Evolutionary conservation across 1,140 invertebrate genomes (phyloP).

Genomic region (Gerris buenoi): DNA sequence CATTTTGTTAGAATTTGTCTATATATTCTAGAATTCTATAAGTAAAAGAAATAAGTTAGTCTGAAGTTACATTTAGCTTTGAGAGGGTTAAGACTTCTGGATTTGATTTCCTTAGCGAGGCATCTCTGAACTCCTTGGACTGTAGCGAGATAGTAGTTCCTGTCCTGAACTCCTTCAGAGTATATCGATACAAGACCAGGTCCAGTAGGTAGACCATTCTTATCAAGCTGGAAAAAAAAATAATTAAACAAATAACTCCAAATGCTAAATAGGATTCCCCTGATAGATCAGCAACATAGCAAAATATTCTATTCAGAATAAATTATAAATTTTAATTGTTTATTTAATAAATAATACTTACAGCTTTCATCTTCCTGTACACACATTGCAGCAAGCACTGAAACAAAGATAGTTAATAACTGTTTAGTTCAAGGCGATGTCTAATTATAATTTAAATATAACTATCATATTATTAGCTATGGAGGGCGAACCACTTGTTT

Average conservation of each 20-base stretch:
- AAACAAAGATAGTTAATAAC: too few relatives aligned
- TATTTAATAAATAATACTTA: slow-evolving; percentile 30
- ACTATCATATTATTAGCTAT: slow-evolving; percentile 6
- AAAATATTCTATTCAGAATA: too few relatives aligned
- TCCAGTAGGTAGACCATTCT: slow-evolving; percentile 43
- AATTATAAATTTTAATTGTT: too few relatives aligned
- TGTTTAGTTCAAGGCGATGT: too few relatives aligned
- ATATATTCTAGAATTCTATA: too few relatives aligned
- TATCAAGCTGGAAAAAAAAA: slow-evolving; percentile 30
- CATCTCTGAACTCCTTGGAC: slow-evolving; percentile 47
- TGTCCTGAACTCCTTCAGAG: slow-evolving; percentile 49
- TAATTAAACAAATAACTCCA: too few relatives aligned
- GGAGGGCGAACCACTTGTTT: too few relatives aligned
- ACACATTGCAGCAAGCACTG: slow-evolving; percentile 48
- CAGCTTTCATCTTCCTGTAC: slow-evolving; percentile 49
- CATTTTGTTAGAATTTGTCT: too few relatives aligned
- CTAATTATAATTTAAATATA: slow-evolving; percentile 11
- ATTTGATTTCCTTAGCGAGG: slow-evolving; percentile 34
- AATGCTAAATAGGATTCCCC: too few relatives aligned
- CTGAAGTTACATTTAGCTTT: slow-evolving; percentile 14
- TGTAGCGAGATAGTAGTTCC: slow-evolving; percentile 51
- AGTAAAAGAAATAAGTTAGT: too few relatives aligned
- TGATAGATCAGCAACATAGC: too few relatives aligned
- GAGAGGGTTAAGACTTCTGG: slow-evolving; percentile 13
- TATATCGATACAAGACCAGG: slow-evolving; percentile 49